Base-by-base conservation (phyloP, 2,888 invertebrate species). In the Synergus japonicus region DNA sequence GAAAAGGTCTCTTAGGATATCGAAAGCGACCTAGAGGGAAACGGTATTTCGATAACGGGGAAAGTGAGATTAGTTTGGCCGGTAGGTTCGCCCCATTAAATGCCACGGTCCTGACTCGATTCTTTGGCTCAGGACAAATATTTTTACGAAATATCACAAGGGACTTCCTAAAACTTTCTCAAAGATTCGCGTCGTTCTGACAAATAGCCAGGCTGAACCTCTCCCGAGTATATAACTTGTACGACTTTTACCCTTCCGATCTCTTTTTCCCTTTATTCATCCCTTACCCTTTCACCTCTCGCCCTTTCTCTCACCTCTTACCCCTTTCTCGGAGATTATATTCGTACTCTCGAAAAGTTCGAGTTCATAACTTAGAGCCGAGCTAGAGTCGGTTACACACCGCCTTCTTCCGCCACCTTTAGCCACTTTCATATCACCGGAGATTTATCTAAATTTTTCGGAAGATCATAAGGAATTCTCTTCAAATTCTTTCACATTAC, bases 141-240 rank as follows among this genome's bases (percentile, higher is more conserved):
- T 83, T 80, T 84, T 84, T 81, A 46, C 76, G 78, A 81, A 82
- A 81, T 79, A 82, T 82, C 78, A 78, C 79, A 13, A 65, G 66
- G 64, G 44, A 80, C 76, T 77, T 79, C 73, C 63, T 79, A 80
- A 18, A 44, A 77, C 76, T 81, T 81, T 77, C 77, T 67, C 77
- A 81, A 73, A 88, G 86, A 89, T 88, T 88, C 86, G 85, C 88
- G 85, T 88, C 87, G 82, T 82, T 80, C 85, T 86, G 89, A 89
- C 88, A 89, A 88, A 90, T 89, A 86, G 87, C 85, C 77, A 86
- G 88, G 86, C 86, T 85, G 81, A 63, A 79, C 78, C 82, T 78
- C 83, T 80, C 80, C 58, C 73, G 86, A 82, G 83, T 86, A 79
- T 84, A 85, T 83, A 86, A 83, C 82, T 86, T 78, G 81, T 79